These are phyloP conservation scores for Flexamia atlantica DNA, from an alignment of 2,888 invertebrate species.

Conservation along the genomic window DNA sequence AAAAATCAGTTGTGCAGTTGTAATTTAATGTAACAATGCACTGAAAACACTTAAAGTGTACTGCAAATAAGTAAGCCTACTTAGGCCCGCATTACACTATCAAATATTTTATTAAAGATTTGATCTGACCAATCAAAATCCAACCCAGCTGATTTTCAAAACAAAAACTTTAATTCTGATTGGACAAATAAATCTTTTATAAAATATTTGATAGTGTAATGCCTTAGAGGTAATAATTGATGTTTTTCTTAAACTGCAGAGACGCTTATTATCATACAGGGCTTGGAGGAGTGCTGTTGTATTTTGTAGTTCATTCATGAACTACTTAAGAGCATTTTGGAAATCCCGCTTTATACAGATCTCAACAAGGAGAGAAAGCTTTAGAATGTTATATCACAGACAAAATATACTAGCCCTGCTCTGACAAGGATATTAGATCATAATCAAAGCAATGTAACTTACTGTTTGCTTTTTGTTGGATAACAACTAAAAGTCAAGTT, in stretches of 20 bases:
- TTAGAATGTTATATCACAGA: conserved; percentile 22
- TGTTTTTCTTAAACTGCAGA: too few species aligned
- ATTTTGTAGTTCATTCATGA: neutral
- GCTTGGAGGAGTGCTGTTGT: too few species aligned
- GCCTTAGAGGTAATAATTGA: too few species aligned
- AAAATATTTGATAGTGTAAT: too few species aligned
- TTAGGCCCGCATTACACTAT: too few species aligned
- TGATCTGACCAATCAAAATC: too few species aligned
- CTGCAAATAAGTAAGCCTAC: neutral
- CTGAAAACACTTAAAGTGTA: neutral
- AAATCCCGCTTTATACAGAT: neutral
- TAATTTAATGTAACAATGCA: neutral
- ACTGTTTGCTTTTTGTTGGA: neutral
- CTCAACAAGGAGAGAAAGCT: neutral
- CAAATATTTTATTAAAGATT: too few species aligned
- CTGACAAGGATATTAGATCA: neutral
- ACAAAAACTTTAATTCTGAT: too few species aligned
- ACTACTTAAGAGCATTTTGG: neutral
- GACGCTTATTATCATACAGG: too few species aligned
- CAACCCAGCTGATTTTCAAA: too few species aligned
- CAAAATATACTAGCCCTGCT: neutral
- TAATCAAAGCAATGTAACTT: neutral
- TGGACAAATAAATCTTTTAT: too few species aligned
- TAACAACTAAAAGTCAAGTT: neutral
- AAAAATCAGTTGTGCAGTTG: conserved; percentile 1